Evolutionary conservation across 2,797 vertebrate genomes (phyloP), one percentile per base, ranked within the genome.

Genomic region (Silurus lanzhouensis): DNA sequence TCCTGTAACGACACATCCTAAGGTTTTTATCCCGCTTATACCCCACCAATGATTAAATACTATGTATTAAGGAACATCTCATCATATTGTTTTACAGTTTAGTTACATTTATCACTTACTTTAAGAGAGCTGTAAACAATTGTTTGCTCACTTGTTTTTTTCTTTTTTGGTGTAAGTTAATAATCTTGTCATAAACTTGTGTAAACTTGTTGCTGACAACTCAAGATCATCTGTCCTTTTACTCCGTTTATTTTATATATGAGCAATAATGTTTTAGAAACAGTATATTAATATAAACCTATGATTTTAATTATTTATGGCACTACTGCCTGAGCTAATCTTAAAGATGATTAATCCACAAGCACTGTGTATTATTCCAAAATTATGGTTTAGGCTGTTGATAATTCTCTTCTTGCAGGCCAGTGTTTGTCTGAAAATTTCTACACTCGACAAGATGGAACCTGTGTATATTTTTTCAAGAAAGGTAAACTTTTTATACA

Each of bases 381-480:
- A 80, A 48, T 48, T 66, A 14, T 64, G 22, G 1, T 0, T 44
- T 15, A 15, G 58, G 6, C 17, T 81, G 1, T 81, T 67, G 15
- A 3, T 44, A 55, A 44, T 74, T 61, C 74, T 44, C 67, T 83
- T 22, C 88, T 68, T 86, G 70, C 91, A 99, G 98, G 97, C 68
- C 94, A 64, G 57, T 98, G 97, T 91, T 93, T 98, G 91, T 96
- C 96, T 91, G 97, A 98, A 86, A 96, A 99, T 91, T 98, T 98
- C 94, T 98, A 98, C 87, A 94, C 95, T 76, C 95, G 97, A 89
- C 96, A 97, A 91, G 96, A 98, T 92, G 97, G 97, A 92, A 98
- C 97, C 81, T 96, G 97, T 89, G 97, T 94, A 19, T 98, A 98
- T 93, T 99, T 97, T 92, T 99, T 98, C 91, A 97, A 95, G 58